These are phyloP conservation scores for Apantesis nais DNA, from an alignment of 2,888 invertebrate species.

Conservation along the genomic window DNA sequence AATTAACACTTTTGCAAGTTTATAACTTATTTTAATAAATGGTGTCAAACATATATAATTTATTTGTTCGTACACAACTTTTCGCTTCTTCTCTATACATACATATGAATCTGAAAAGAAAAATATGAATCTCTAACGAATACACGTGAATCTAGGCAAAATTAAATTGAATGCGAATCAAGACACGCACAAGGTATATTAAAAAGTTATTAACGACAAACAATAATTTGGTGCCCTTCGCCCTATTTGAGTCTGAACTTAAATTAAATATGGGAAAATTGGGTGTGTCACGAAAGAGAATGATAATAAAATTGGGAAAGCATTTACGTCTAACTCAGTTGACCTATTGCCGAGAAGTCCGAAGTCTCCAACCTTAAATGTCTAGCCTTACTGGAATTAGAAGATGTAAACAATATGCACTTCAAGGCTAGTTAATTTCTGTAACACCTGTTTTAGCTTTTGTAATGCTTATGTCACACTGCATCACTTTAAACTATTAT, in stretches of 20 bases:
- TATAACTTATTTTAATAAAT: too few relatives aligned
- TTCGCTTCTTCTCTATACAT: neutral
- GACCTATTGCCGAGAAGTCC: neutral
- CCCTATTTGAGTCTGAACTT: too few relatives aligned
- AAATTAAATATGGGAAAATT: neutral
- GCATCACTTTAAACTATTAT: constrained; percentile 7
- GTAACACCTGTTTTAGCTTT: neutral
- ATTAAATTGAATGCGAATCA: neutral
- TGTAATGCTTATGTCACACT: constrained; percentile 14
- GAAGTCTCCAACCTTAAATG: neutral
- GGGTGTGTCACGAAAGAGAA: neutral
- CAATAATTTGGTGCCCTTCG: too few relatives aligned
- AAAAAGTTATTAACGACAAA: too few relatives aligned
- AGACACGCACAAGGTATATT: neutral
- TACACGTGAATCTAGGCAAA: too few relatives aligned
- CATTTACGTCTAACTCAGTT: neutral
- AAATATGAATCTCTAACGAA: too few relatives aligned
- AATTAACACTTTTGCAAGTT: too few relatives aligned
- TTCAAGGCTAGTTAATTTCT: neutral
- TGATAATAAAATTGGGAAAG: neutral
- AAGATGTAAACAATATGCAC: neutral
- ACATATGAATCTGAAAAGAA: too few relatives aligned
- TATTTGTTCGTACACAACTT: too few relatives aligned
- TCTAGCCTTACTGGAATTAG: neutral
- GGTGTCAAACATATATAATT: too few relatives aligned